phyloP scores from a whole-genome alignment of 2,797 vertebrate species.

The Distichodus sexfasciatus region DNA sequence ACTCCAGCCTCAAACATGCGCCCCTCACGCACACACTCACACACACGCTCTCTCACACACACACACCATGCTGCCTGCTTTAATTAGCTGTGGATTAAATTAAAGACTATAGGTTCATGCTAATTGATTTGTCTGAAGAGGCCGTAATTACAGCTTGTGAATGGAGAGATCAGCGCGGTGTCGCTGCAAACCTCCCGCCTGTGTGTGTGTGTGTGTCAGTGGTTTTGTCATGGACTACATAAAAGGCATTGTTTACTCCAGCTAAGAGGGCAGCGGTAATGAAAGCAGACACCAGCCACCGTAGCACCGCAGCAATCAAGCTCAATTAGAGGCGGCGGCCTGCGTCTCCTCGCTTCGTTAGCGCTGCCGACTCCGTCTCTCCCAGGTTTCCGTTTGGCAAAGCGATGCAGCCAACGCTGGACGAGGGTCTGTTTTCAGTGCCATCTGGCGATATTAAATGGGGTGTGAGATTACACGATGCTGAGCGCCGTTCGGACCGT shows the following conservation, averaged over 20 bases:
- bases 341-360: constrained; percentile 75
- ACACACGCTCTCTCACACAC: constrained; percentile 45
- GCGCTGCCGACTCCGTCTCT: constrained; percentile 67
- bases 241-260: constrained; percentile 65
- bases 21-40: constrained; percentile 15
- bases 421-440: too few species aligned
- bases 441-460: too few species aligned
- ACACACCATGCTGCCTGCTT: constrained; percentile 54
- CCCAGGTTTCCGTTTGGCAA: neutral
- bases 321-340: constrained; percentile 73
- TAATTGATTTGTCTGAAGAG: constrained; percentile 80
- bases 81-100: constrained; percentile 80
- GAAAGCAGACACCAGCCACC: constrained; percentile 70
- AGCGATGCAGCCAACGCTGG: too few species aligned
- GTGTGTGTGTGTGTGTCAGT: neutral
- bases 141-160: constrained; percentile 78
- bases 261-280: constrained; percentile 67
- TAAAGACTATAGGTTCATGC: constrained; percentile 77
- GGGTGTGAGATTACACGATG: too few species aligned
- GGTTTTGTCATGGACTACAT: neutral
- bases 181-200: neutral
- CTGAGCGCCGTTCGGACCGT: too few species aligned
- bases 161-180: neutral
- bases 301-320: constrained; percentile 67
- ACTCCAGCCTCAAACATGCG: too few species aligned